phyloP scores from a whole-genome alignment of 2,797 vertebrate genomes.

The Malurus leucopterus region DNA sequence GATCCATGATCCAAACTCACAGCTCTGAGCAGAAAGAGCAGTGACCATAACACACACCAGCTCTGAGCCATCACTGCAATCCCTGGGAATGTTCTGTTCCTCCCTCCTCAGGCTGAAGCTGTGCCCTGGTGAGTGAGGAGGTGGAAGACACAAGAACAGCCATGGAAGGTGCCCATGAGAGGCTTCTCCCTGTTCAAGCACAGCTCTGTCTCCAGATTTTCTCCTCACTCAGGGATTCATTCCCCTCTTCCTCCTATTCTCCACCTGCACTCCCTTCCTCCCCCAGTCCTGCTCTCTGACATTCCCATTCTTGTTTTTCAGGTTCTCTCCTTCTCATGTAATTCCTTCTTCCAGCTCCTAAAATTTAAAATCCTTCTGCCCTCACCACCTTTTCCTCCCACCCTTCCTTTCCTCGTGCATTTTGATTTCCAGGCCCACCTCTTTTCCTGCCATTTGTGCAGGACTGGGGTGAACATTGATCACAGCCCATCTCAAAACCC shows the following conservation, averaged over 20 bases:
- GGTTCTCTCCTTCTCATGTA: background rate
- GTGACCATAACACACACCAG: accelerated
- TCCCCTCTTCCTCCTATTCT: background rate
- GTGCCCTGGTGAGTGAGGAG: background rate
- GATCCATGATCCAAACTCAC: background rate
- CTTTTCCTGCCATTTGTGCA: background rate
- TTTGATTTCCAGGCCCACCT: background rate
- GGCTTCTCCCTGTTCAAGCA: background rate
- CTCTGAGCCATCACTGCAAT: background rate
- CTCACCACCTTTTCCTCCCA: background rate
- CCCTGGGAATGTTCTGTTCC: background rate
- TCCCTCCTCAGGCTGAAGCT: background rate
- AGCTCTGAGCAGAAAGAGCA: background rate
- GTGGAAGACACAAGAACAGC: background rate
- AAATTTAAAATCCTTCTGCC: background rate
- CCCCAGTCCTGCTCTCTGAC: background rate
- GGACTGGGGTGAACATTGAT: constrained; percentile 27
- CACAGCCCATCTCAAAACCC: constrained; percentile 32
- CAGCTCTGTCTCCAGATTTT: background rate
- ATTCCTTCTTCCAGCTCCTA: background rate
- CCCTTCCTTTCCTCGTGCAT: background rate
- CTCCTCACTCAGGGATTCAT: background rate
- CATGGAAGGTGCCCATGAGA: background rate
- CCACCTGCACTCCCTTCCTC: background rate
- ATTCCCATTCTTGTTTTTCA: background rate